Percentiles rank a stretch among this genome's conserved stretches.
Conservation (phyloP, 2,113 vertebrate species). For the Rallus limicola region DNA sequence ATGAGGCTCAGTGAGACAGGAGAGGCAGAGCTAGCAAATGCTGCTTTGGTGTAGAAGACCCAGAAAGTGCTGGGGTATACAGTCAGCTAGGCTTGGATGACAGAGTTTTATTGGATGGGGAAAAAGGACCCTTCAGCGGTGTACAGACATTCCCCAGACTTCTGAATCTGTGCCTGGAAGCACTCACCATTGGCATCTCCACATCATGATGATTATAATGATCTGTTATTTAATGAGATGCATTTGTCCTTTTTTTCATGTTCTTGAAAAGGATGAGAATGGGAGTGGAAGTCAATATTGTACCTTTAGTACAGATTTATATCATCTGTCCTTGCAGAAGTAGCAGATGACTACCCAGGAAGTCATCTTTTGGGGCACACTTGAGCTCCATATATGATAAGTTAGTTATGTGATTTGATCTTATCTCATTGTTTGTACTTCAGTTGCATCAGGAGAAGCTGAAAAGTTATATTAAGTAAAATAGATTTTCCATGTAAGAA, state of each 20-base stretch:
- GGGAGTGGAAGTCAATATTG: background rate
- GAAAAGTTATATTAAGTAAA: background rate
- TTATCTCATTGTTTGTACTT: background rate
- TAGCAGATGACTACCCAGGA: background rate
- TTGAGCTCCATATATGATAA: background rate
- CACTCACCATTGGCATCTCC: background rate
- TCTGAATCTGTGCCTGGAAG: background rate
- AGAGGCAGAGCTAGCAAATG: background rate
- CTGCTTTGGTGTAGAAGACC: background rate
- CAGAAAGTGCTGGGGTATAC: background rate
- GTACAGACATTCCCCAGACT: background rate
- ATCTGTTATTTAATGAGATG: background rate
- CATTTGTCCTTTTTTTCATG: background rate
- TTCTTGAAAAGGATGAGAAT: background rate
- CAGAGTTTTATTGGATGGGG: background rate
- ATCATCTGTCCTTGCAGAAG: background rate
- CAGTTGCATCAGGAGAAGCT: background rate
- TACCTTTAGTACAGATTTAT: background rate
- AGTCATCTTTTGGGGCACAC: background rate
- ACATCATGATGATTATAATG: background rate
- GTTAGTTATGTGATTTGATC: background rate
- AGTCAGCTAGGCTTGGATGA: background rate
- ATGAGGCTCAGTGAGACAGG: background rate
- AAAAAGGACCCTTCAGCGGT: background rate
- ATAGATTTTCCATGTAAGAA: background rate